Conservation (phyloP, 2,113 vertebrate species). For the Empidonax alnorum region DNA sequence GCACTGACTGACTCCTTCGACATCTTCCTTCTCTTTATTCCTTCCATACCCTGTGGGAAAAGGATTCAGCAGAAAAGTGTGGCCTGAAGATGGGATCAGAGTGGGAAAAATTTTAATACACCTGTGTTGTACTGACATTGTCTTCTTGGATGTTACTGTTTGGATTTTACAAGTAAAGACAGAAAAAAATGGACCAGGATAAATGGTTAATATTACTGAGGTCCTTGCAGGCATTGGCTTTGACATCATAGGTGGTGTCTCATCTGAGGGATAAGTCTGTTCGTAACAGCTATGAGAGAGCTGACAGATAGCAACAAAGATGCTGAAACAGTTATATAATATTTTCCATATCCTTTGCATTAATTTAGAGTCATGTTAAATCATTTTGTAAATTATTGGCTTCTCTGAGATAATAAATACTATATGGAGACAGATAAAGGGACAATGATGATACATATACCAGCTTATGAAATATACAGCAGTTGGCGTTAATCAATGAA, state of each 20-base stretch:
- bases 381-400: not conserved
- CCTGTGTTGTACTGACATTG: not conserved
- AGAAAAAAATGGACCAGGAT: not conserved
- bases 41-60: not conserved
- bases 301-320: not conserved
- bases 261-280: not conserved
- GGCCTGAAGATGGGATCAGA: not conserved
- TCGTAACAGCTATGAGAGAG: not conserved
- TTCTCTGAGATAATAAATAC: not conserved
- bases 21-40: not conserved
- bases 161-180: not conserved
- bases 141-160: not conserved
- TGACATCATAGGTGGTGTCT: not conserved
- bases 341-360: not conserved
- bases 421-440: not conserved
- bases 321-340: not conserved
- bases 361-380: not conserved
- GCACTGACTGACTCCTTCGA: not conserved
- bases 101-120: not conserved
- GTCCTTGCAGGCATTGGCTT: not conserved
- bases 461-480: not conserved
- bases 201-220: not conserved
- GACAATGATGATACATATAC: not conserved
- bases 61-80: not conserved
- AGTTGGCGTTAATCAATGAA: not conserved